phyloP scores from a whole-genome alignment of 1,140 invertebrate genomes.

The Drosophila lini region DNA sequence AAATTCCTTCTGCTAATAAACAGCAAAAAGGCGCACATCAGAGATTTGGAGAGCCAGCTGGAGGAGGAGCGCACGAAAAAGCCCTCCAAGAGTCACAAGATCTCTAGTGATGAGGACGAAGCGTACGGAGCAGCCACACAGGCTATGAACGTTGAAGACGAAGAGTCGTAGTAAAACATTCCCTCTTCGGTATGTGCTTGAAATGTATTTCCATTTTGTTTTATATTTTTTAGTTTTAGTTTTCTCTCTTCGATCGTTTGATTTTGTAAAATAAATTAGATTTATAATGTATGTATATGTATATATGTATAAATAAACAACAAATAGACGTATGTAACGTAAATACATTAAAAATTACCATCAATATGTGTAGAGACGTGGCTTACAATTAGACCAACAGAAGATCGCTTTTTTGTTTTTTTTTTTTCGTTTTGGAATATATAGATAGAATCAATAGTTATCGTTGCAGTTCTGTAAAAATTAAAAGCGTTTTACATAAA shows the following conservation, averaged over 20 bases:
- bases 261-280: constrained; percentile 77
- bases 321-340: constrained; percentile 74
- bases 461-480: constrained; percentile 58
- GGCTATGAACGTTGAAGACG: constrained; percentile 22
- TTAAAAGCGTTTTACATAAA: constrained; percentile 66
- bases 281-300: constrained; percentile 70
- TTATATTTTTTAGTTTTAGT: constrained; percentile 19
- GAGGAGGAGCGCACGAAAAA: constrained; percentile 7
- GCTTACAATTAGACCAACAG: constrained; percentile 72
- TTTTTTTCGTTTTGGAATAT: constrained; percentile 64
- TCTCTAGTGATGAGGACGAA: constrained; percentile 12
- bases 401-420: constrained; percentile 59
- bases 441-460: constrained; percentile 51
- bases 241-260: constrained; percentile 51
- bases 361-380: constrained; percentile 61
- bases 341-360: constrained; percentile 77
- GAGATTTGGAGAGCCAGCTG: constrained; percentile 41
- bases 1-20: constrained; percentile 65
- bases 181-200: constrained; percentile 39
- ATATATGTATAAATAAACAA: constrained; percentile 79
- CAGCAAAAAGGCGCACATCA: constrained; percentile 58
- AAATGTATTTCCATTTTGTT: constrained; percentile 41
- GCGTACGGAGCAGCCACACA: constrained; percentile 45
- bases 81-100: not conserved
- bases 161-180: not conserved